These are phyloP conservation scores for Leucopsar rothschildi DNA, from an alignment of 2,113 vertebrate species.

Conservation along the genomic window DNA sequence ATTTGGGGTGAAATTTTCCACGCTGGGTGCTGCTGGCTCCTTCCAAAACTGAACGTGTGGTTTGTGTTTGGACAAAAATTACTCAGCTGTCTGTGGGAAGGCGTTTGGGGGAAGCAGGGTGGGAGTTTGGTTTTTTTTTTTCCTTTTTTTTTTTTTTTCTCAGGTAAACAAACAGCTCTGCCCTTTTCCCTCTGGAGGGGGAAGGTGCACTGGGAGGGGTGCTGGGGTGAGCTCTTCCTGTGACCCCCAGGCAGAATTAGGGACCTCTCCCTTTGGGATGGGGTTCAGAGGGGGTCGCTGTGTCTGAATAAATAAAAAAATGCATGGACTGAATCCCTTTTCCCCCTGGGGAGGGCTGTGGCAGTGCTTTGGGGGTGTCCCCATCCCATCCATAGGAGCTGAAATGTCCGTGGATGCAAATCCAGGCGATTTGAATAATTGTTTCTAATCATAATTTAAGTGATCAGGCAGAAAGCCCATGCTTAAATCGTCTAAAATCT, in stretches of 20 bases:
- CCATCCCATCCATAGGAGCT: rapidly evolving
- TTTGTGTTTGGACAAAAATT: background rate
- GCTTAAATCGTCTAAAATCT: background rate
- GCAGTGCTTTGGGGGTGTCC: background rate
- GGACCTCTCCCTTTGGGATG: background rate
- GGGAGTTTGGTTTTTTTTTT: background rate
- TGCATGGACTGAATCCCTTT: background rate
- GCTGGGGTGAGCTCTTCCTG: background rate
- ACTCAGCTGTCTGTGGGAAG: background rate
- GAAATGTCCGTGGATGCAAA: background rate
- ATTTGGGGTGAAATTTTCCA: conserved; percentile 13
- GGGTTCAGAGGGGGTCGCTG: background rate
- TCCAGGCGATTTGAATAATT: background rate
- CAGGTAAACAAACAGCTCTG: background rate
- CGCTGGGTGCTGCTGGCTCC: background rate
- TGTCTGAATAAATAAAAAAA: background rate
- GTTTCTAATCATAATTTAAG: background rate
- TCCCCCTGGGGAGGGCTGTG: background rate
- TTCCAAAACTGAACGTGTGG: background rate
- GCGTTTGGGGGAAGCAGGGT: rapidly evolving
- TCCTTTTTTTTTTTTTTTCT: rapidly evolving
- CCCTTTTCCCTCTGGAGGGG: background rate
- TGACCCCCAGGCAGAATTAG: background rate
- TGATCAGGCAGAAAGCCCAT: background rate
- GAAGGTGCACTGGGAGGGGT: background rate